Base-by-base conservation (phyloP, 2,797 vertebrate species). In the Mormyrops attenuatus region DNA sequence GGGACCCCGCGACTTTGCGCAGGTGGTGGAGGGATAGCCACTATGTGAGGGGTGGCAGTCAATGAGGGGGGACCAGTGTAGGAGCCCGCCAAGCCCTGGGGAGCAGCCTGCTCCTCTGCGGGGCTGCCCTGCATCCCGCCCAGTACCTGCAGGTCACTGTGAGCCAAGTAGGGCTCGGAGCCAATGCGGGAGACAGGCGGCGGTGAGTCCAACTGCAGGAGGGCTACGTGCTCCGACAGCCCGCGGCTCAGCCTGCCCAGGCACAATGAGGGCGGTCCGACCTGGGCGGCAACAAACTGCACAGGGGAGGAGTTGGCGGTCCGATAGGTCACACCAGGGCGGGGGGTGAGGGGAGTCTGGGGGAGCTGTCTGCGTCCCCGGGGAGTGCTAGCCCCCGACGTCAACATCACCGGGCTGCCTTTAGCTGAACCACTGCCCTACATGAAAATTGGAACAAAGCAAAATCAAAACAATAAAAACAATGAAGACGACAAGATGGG, bases 361-460 rank as follows among this genome's bases (percentile, higher is more conserved):
- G 98, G 98, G 91, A 99, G 97, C 96, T 98, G 98, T 93, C 98
- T 97, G 93, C 97, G 97, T 91, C 97, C 97, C 3, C 96, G 96
- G 0, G 98, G 96, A 90, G 97, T 97, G 95, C 97, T 98, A 95
- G 96, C 96, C 95, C 96, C 96, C 94, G 97, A 98, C 95, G 96
- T 97, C 92, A 96, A 95, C 95, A 95, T 94, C 96, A 96, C 95
- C 89, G 96, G 96, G 95, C 97, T 97, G 94, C 96, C 97, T 91
- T 96, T 97, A 97, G 96, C 96, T 92, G 97, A 98, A 96, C 98
- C 97, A 96, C 97, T 97, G 94, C 97, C 98, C 98, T 99, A 94
- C 95, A 96, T 96, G 95, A 96, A 97, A 97, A 98, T 95, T 95
- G 95, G 94, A 96, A 97, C 95, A 97, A 93, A 97, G 96, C 96